Conservation (phyloP, 2,888 invertebrate species). For the Sinohyriopsis cumingii region DNA sequence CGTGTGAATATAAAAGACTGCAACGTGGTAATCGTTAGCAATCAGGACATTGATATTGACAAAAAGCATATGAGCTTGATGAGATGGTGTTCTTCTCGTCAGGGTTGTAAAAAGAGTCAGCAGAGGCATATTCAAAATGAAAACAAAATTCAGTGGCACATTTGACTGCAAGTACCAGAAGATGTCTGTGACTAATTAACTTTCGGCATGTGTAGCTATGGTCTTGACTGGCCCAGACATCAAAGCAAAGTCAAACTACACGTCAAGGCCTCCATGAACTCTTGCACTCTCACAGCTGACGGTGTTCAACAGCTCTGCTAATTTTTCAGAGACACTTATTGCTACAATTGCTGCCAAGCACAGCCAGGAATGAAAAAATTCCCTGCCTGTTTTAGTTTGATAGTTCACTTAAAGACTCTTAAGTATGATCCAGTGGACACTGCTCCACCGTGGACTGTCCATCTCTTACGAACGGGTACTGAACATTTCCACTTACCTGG, state of each 20-base stretch:
- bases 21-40: slow-evolving; percentile 9
- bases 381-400: slow-evolving; percentile 26
- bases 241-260: slow-evolving; percentile 2
- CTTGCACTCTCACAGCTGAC: slow-evolving; percentile 20
- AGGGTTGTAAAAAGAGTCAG: slow-evolving; percentile 13
- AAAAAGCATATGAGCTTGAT: neutral
- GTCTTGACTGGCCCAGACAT: slow-evolving; percentile 20
- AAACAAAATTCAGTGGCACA: slow-evolving; percentile 3
- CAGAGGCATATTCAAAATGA: slow-evolving; percentile 4
- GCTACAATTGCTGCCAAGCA: slow-evolving; percentile 3
- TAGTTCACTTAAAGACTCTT: slow-evolving; percentile 27
- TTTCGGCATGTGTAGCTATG: slow-evolving; percentile 12
- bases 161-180: neutral
- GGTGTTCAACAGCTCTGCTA: slow-evolving; percentile 13
- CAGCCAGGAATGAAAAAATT: slow-evolving; percentile 14
- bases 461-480: slow-evolving; percentile 35
- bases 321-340: slow-evolving; percentile 4
- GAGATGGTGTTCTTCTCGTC: slow-evolving; percentile 12
- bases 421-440: slow-evolving; percentile 24
- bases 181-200: neutral
- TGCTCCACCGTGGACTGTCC: slow-evolving; percentile 24
- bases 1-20: slow-evolving; percentile 30
- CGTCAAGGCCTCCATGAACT: slow-evolving; percentile 5
- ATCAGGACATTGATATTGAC: slow-evolving; percentile 10
- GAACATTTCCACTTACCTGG: slow-evolving; percentile 19